Base-by-base conservation (phyloP, 1,140 invertebrate species). In the Asobara japonica region DNA sequence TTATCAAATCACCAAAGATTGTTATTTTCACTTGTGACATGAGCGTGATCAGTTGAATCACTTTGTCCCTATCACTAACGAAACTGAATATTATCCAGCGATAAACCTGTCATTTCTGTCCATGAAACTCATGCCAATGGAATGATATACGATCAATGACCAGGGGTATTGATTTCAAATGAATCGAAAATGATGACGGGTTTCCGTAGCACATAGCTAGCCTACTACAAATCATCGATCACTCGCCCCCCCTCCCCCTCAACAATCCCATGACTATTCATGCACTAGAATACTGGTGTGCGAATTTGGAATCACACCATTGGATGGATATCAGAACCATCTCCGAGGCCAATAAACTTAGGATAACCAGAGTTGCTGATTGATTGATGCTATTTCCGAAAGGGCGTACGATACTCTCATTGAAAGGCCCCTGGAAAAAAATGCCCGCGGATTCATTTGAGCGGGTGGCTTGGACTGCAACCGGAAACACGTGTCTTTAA, bases 211-310 rank as follows among this genome's bases (percentile, higher is more conserved):
- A 74, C 65, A 68, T 48, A 65, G 66, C 74, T 56, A 56, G 70
- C 74, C 76, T 16, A 45, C 74, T 76, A 78, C 69, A 71, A 65
- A 41, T 75, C 72, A 81, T 81, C 78, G 77, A 81, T 81, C 78
- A 69, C 69, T 60, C 65, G 31, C 62, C 64, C n/a, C 51, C 51
- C 2, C n/a, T n/a, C n/a, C n/a, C n/a, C n/a, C n/a, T n/a, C n/a
- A n/a, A n/a, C 22, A 56, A 13, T 10, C 64, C 66, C 69, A 80
- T 80, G 77, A 80, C 80, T 80, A 80, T 81, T 81, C 80, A 80
- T 79, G 71, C 72, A 65, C 72, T n/a, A n/a, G n/a, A n/a, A n/a
- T n/a, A 76, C 79, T 80, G 77, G 71, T 78, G 71, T 75, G 79
- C 69, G 77, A 81, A 80, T 78, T 70, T 71, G 1, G 25, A 56